phyloP scores from a whole-genome alignment of 2,113 vertebrate species.

The Pardalotus punctatus region DNA sequence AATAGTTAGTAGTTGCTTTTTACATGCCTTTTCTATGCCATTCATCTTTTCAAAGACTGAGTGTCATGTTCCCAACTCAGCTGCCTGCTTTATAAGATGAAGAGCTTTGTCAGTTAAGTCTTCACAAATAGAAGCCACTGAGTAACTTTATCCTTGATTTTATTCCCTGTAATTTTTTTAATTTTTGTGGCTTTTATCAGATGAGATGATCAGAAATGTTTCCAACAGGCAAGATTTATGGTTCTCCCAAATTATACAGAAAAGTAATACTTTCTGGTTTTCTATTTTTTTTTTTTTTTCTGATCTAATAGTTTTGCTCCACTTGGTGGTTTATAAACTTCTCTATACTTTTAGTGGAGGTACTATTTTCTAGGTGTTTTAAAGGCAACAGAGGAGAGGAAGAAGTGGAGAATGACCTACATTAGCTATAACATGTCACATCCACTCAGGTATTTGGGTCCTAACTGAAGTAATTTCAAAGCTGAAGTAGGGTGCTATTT shows the following conservation, averaged over 20 bases:
- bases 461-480: not conserved
- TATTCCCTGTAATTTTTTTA: not conserved
- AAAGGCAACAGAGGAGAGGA: not conserved
- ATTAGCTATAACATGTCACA: not conserved
- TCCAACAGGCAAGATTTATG: not conserved
- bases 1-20: not conserved
- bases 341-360: not conserved
- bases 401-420: not conserved
- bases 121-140: not conserved
- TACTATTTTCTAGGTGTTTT: not conserved
- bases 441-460: not conserved
- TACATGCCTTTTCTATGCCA: not conserved
- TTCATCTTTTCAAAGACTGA: not conserved
- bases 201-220: not conserved
- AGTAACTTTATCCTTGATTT: not conserved
- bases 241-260: not conserved
- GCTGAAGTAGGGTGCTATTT: not conserved
- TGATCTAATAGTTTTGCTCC: not conserved
- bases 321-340: not conserved
- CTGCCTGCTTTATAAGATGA: not conserved
- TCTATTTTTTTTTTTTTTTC: not conserved
- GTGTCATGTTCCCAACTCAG: not conserved
- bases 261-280: not conserved
- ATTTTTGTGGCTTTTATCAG: not conserved
- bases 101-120: not conserved